A percentile compares a stretch with the other conserved stretches of the same genome.
Conservation (phyloP, 2,797 vertebrate genomes). For the Phaenicophaeus curvirostris region DNA sequence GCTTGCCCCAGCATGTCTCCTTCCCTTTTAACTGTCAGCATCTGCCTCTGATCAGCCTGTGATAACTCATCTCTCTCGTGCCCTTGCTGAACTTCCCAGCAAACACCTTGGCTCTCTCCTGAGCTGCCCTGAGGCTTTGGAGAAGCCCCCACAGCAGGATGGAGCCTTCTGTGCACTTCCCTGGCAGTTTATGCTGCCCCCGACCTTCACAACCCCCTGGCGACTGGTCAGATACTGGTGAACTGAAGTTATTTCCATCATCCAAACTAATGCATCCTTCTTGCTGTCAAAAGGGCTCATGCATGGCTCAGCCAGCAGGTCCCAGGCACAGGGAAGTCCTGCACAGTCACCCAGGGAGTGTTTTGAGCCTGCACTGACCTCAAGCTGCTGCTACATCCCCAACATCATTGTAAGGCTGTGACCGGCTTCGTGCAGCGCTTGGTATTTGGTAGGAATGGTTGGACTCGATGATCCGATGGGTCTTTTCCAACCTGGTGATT, state of each 20-base stretch:
- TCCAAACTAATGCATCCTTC: accelerated
- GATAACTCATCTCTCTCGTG: not conserved
- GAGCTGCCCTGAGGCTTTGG: not conserved
- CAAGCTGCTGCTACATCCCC: not conserved
- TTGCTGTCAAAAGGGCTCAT: not conserved
- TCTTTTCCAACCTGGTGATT: too few species aligned
- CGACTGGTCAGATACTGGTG: not conserved
- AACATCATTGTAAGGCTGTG: accelerated
- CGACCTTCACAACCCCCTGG: not conserved
- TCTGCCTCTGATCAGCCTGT: not conserved
- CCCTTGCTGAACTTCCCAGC: not conserved
- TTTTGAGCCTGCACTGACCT: not conserved
- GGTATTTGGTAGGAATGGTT: too few species aligned
- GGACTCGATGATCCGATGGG: too few species aligned
- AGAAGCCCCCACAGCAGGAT: not conserved
- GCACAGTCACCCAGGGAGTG: accelerated
- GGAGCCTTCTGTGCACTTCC: not conserved
- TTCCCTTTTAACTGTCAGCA: not conserved
- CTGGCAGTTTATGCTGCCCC: not conserved
- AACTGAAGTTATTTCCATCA: accelerated
- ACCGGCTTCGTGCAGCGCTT: not conserved
- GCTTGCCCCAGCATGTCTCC: not conserved
- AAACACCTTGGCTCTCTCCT: not conserved
- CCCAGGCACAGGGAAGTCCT: not conserved
- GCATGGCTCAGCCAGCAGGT: not conserved